These are phyloP conservation scores for Sepiola atlantica DNA, from an alignment of 2,888 invertebrate species.

Conservation along the genomic window DNA sequence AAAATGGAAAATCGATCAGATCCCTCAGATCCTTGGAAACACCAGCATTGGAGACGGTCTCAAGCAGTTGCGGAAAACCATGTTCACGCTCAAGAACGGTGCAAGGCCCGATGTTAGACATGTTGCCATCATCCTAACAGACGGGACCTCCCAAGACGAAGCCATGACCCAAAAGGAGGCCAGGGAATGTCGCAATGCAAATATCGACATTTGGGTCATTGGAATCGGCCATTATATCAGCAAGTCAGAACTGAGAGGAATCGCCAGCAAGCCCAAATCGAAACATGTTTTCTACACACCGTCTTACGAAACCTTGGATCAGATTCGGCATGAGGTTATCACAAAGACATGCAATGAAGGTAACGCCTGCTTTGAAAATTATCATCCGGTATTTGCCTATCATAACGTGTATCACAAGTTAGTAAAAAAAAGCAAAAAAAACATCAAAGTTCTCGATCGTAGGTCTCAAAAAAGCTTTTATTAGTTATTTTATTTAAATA, in stretches of 20 bases:
- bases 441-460: too few relatives aligned
- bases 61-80: not conserved
- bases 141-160: not conserved
- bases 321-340: too few relatives aligned
- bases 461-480: too few relatives aligned
- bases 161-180: not conserved
- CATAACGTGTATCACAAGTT: too few relatives aligned
- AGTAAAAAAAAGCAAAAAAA: too few relatives aligned
- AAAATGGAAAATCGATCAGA: not conserved
- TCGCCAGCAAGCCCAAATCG: not conserved
- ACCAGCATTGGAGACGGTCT: not conserved
- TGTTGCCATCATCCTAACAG: not conserved
- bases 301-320: too few relatives aligned
- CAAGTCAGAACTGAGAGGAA: not conserved
- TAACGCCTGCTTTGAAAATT: too few relatives aligned
- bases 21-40: not conserved
- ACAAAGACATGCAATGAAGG: too few relatives aligned
- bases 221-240: not conserved
- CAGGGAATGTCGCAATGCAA: not conserved
- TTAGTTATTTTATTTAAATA: too few relatives aligned
- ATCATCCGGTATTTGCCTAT: too few relatives aligned
- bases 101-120: not conserved
- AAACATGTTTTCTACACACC: too few relatives aligned
- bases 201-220: not conserved
- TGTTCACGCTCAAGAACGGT: not conserved